Evolutionary conservation across 1,140 invertebrate genomes (phyloP).

Genomic region (Drosophila serrata): DNA sequence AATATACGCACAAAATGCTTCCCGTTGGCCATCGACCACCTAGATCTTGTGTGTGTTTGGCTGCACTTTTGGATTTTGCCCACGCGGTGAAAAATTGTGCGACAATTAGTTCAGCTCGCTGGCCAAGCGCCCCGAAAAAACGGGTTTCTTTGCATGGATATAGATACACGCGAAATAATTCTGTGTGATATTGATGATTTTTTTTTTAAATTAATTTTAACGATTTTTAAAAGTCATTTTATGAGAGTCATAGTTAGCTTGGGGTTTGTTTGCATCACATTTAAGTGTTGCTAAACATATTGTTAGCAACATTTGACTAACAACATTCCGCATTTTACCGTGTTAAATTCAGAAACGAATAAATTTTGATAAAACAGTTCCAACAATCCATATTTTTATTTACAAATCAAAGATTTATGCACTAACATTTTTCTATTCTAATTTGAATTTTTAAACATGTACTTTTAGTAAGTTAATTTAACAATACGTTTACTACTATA

Average conservation of each 20-base stretch:
- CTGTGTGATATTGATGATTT: neutral
- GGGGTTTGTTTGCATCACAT: neutral
- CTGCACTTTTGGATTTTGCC: constrained; percentile 48
- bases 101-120: constrained; percentile 71
- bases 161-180: neutral
- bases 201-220: constrained; percentile 6
- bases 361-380: no score
- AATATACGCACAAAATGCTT: constrained; percentile 59
- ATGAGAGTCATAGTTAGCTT: neutral
- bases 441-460: neutral
- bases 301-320: neutral
- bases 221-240: neutral
- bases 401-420: no score
- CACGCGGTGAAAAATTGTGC: constrained; percentile 73
- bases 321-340: neutral
- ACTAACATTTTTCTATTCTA: no score
- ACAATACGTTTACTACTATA: neutral
- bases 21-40: constrained; percentile 41
- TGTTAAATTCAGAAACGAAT: neutral
- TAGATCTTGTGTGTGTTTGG: constrained; percentile 38
- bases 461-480: neutral
- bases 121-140: constrained; percentile 49
- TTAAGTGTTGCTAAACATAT: neutral
- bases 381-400: no score
- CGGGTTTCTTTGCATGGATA: constrained; percentile 44